These are phyloP conservation scores for Agrochola circellaris DNA, from an alignment of 2,888 invertebrate genomes.

Conservation along the genomic window DNA sequence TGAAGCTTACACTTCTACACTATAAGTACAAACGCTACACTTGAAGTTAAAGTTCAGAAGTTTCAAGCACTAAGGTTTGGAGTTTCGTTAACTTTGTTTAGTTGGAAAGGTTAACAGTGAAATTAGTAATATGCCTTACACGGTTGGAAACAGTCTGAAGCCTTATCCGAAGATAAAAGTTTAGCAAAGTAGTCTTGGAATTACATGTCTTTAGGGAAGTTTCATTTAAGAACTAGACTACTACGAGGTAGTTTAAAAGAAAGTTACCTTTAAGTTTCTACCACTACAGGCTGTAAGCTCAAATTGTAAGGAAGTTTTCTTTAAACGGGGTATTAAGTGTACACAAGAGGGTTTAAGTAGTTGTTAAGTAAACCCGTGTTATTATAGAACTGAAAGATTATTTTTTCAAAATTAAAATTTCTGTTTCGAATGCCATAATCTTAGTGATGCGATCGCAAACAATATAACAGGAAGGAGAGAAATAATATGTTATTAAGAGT, in stretches of 20 bases:
- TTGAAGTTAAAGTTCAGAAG: constrained; percentile 20
- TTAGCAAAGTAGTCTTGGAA: constrained; percentile 7
- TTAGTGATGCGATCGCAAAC: no score
- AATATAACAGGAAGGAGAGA: no score
- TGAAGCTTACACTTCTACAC: neutral
- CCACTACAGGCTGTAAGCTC: constrained; percentile 8
- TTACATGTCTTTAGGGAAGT: constrained; percentile 38
- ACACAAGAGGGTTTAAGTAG: neutral
- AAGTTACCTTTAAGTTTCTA: constrained; percentile 3
- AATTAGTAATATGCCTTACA: constrained; percentile 47
- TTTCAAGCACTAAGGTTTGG: constrained; percentile 20
- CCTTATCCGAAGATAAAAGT: constrained; percentile 45
- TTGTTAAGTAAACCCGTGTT: no score
- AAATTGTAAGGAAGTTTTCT: constrained; percentile 12
- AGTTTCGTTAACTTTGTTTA: constrained; percentile 34
- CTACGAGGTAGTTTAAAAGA: constrained; percentile 19
- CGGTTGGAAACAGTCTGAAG: constrained; percentile 14
- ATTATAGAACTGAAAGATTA: no score
- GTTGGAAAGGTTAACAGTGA: constrained; percentile 37
- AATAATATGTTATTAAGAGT: no score
- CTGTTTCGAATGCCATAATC: no score
- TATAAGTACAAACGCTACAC: constrained; percentile 17
- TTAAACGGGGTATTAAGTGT: constrained; percentile 23
- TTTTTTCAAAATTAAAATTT: no score
- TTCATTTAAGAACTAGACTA: constrained; percentile 26